Evolutionary conservation across 2,888 invertebrate species (phyloP), one percentile per base, ranked within the genome.

Genomic region (Barypeithes pellucidus): DNA sequence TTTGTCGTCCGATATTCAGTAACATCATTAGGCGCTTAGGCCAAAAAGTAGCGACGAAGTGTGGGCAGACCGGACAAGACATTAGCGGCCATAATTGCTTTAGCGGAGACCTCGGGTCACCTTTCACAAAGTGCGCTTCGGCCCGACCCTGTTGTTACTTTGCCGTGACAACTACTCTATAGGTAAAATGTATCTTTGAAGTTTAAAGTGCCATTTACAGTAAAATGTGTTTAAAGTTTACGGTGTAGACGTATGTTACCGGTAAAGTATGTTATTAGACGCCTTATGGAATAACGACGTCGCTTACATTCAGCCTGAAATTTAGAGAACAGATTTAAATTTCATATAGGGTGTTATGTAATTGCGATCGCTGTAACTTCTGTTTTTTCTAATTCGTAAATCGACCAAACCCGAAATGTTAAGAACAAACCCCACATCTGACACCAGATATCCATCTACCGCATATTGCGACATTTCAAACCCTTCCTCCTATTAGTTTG

Each of bases 61-160:
- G 83, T 80, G 82, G 83, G 83, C 81, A 79, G 81, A 77, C 81
- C 83, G 85, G 84, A 84, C 85, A 84, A 84, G 84, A 85, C 85
- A 85, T 85, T 85, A 85, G 84, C 83, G 83, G 79, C 83, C 83
- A 82, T 85, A 85, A 85, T 85, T 85, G 85, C 85, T 85, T 82
- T 82, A 81, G 66, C 59, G 71, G 33, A 65, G 71, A 72, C 71
- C 67, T 63, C 72, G 47, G 72, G 75, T 75, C 72, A 74, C 75
- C 69, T 75, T 72, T 69, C 72, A 68, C 72, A 68, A 72, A 67
- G 72, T 65, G 57, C 47, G 36, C 66, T 22, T 22, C 52, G 22
- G 24, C 36, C 59, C 60, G 45, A 57, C 68, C 68, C 68, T 68
- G 68, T 59, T 67, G 66, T 66, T 72, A 66, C 61, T 60, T 60